Conservation (phyloP, 1,140 invertebrate species). For the Atta texana region DNA sequence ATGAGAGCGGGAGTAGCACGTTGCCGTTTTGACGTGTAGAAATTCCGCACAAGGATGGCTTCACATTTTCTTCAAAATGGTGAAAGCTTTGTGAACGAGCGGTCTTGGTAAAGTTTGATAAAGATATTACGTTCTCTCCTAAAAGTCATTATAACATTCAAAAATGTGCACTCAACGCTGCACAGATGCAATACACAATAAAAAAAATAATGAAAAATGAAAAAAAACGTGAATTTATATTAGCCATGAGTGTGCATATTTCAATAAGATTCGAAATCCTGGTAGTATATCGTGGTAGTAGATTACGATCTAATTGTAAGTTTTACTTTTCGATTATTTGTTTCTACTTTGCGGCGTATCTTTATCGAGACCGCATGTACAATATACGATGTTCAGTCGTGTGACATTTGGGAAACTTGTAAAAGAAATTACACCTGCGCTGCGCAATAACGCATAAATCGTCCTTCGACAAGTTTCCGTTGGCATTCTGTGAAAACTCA, state of each 20-base stretch:
- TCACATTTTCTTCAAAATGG: constrained; percentile 30
- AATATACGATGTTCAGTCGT: background rate
- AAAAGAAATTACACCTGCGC: constrained; percentile 50
- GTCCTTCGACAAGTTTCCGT: constrained; percentile 53
- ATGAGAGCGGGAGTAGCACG: background rate
- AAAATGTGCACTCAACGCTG: background rate
- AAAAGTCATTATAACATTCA: constrained; percentile 4
- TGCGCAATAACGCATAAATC: constrained; percentile 53
- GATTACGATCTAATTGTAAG: constrained; percentile 21
- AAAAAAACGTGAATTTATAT: background rate
- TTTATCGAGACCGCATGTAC: constrained; percentile 29
- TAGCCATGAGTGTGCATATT: background rate
- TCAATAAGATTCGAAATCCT: constrained; percentile 16
- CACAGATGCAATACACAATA: background rate
- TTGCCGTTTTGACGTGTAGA: constrained; percentile 26
- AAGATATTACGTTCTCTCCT: background rate
- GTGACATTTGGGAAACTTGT: constrained; percentile 44
- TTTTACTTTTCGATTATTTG: constrained; percentile 50
- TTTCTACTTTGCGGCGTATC: background rate
- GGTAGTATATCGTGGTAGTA: background rate
- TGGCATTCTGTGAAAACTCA: constrained; percentile 45
- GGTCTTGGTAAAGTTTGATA: background rate
- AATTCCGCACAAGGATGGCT: constrained; percentile 27
- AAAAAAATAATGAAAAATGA: background rate
- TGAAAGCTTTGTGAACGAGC: background rate